phyloP scores from a whole-genome alignment of 2,113 vertebrate species.

The Sclerurus mexicanus region DNA sequence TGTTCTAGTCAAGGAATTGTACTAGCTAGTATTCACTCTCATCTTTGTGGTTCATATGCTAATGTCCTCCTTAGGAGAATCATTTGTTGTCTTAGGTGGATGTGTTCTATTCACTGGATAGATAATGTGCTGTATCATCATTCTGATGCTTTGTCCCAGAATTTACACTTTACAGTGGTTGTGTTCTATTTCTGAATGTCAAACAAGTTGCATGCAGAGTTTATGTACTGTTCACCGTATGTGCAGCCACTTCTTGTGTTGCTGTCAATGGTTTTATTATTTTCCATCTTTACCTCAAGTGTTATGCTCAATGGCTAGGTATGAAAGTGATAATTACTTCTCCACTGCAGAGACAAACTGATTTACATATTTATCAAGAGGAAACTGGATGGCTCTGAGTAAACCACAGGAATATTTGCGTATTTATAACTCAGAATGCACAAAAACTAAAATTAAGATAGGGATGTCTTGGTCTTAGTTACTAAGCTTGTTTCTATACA shows the following conservation, averaged over 20 bases:
- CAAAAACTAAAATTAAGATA: slow-evolving; percentile 40
- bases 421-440: slow-evolving; percentile 42
- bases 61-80: neutral
- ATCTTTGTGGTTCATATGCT: neutral
- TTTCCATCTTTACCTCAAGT: slow-evolving; percentile 46
- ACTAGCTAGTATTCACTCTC: neutral
- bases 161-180: neutral
- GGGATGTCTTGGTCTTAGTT: slow-evolving; percentile 34
- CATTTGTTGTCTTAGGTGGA: neutral
- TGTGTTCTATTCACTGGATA: neutral
- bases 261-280: slow-evolving; percentile 53
- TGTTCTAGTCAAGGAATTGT: neutral
- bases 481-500: slow-evolving; percentile 33
- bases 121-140: neutral
- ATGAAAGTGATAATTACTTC: slow-evolving; percentile 65
- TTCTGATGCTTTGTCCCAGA: neutral
- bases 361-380: slow-evolving; percentile 62
- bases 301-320: slow-evolving; percentile 30
- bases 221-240: slow-evolving; percentile 41
- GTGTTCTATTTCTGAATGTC: slow-evolving; percentile 22
- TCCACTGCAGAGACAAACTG: slow-evolving; percentile 13
- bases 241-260: slow-evolving; percentile 18
- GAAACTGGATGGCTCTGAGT: slow-evolving; percentile 29
- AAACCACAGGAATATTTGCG: slow-evolving; percentile 27
- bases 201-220: neutral